A percentile compares a stretch with the other conserved stretches of the same genome.
These are phyloP conservation scores for Calcarius ornatus DNA, from an alignment of 2,113 vertebrate genomes.

Conservation along the genomic window DNA sequence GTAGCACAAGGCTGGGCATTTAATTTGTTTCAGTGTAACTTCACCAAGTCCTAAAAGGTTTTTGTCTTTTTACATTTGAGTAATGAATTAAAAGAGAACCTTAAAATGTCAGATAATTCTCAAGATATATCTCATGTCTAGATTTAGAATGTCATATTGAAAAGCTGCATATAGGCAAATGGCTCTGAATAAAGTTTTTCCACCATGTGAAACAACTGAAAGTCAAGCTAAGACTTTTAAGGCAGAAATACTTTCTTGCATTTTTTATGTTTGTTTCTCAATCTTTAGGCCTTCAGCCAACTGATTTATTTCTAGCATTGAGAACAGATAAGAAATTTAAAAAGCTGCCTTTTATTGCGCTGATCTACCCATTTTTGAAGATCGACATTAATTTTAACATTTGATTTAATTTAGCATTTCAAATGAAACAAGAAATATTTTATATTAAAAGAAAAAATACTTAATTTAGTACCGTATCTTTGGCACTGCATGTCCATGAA, in stretches of 20 bases:
- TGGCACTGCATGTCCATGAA: not conserved
- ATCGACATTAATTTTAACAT: not conserved
- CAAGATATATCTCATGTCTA: not conserved
- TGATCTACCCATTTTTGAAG: not conserved
- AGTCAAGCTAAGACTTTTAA: not conserved
- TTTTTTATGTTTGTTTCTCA: not conserved
- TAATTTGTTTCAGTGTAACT: not conserved
- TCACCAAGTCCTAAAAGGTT: not conserved
- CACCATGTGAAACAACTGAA: not conserved
- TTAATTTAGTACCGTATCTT: not conserved
- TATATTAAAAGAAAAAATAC: not conserved
- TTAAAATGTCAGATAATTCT: not conserved
- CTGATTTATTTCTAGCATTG: not conserved
- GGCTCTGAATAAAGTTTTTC: not conserved
- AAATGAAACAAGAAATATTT: not conserved
- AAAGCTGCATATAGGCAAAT: not conserved
- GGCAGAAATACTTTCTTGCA: not conserved
- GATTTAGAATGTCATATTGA: not conserved
- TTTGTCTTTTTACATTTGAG: not conserved
- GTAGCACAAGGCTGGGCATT: not conserved
- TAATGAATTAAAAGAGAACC: not conserved
- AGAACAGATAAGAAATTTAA: not conserved
- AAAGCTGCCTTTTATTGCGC: not conserved
- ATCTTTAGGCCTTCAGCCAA: not conserved
- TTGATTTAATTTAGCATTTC: not conserved